Evolutionary conservation across 2,797 vertebrate genomes (phyloP).

Genomic region (Calcarius lapponicus): DNA sequence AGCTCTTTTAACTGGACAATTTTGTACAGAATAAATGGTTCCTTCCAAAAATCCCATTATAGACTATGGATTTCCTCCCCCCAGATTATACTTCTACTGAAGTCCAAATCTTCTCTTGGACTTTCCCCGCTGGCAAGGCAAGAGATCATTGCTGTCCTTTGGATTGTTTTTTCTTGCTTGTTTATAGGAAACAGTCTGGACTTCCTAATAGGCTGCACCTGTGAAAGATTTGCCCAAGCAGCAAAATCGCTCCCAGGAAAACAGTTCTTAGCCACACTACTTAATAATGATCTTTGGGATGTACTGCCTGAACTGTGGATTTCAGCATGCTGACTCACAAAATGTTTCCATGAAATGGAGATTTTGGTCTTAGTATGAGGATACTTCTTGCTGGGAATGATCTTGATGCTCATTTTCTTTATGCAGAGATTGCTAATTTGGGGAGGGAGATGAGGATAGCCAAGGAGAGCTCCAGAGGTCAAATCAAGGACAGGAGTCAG

Average conservation of each 20-base stretch:
- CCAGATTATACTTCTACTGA: not conserved
- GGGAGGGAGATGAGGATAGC: not conserved
- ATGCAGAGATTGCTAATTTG: not conserved
- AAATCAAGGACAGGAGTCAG: not conserved
- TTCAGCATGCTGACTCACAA: not conserved
- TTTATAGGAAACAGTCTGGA: not conserved
- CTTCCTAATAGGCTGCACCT: conserved; percentile 29
- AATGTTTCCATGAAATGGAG: not conserved
- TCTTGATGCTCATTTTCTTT: not conserved
- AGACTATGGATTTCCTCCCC: not conserved
- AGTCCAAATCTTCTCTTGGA: not conserved
- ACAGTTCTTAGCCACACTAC: conserved; percentile 2
- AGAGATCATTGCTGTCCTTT: not conserved
- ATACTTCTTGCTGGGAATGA: not conserved
- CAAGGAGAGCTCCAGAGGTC: not conserved
- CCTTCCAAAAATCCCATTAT: not conserved
- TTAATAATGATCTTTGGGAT: conserved; percentile 18
- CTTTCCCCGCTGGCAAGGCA: not conserved
- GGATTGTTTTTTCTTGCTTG: not conserved
- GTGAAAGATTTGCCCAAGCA: conserved; percentile 16
- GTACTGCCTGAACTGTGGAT: not conserved
- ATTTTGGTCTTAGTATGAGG: not conserved
- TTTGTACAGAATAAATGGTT: not conserved
- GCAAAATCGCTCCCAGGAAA: conserved; percentile 31
- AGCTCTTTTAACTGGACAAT: not conserved